Base-by-base conservation (phyloP, 2,888 invertebrate genomes). In the Hyposoter dolosus region DNA sequence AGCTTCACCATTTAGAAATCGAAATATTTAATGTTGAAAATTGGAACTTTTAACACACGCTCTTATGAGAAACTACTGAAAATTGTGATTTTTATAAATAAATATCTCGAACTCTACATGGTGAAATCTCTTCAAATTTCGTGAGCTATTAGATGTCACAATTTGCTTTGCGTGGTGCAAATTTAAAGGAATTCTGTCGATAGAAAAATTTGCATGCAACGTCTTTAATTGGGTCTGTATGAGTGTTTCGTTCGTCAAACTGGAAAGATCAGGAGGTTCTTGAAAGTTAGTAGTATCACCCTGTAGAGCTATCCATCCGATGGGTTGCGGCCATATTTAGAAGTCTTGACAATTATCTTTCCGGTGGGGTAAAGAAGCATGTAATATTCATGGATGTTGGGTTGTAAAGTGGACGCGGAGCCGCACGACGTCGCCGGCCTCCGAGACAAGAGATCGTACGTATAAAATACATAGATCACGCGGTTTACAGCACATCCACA, bases 261-360 rank as follows among this genome's bases (percentile, higher is more conserved):
- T 12, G 19, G 10, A 66, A 43, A 66, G 40, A 5, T 28, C 0
- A 0, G 10, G 10, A 5, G 15, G 19, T 40, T 19, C n/a, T 19
- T 35, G 56, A 23, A 12, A 40, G 35, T 72, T 40, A n/a, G 35
- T 35, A 15, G 91, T 93, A 92, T 93, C 92, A 92, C 92, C 91
- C 90, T 89, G 90, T 90, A 87, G 87, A 89, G 83, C 87, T 79
- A 84, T 83, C 81, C 82, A 82, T 74, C 80, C 72, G 76, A 78
- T 63, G 47, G 78, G 77, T 81, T 77, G 78, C 81, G 87, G 85
- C 90, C 91, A 91, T 92, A 92, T 93, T 93, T 93, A 93, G 93
- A 91, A 90, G 91, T 92, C 91, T 94, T 93, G 93, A 93, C 93
- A 93, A 94, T 93, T 93, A 93, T 93, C 93, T 93, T 93, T 93